These are phyloP conservation scores for Gerris buenoi DNA, from an alignment of 1,140 invertebrate genomes.

Conservation along the genomic window DNA sequence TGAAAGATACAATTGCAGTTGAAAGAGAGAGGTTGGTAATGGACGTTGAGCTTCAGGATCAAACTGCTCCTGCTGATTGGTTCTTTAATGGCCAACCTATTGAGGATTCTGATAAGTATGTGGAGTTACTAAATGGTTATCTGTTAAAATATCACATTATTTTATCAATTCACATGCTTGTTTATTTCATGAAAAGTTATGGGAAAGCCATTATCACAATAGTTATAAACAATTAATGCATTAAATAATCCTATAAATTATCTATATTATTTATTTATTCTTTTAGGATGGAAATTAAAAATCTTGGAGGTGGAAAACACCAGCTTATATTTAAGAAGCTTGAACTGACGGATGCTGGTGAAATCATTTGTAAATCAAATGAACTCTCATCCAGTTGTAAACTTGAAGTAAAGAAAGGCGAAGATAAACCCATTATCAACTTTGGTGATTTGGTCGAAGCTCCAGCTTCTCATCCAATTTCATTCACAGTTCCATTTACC, in stretches of 20 bases:
- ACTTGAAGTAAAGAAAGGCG: slow-evolving; percentile 66
- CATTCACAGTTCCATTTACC: slow-evolving; percentile 81
- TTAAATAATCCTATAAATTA: too few relatives aligned
- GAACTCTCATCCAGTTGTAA: slow-evolving; percentile 64
- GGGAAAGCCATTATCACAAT: too few relatives aligned
- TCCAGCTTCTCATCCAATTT: slow-evolving; percentile 58
- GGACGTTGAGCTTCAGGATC: slow-evolving; percentile 86
- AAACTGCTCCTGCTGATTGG: slow-evolving; percentile 86
- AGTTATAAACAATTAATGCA: too few relatives aligned
- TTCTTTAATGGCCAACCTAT: slow-evolving; percentile 80
- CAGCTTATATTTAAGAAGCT: slow-evolving; percentile 72
- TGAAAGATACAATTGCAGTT: slow-evolving; percentile 79
- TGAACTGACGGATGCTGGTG: slow-evolving; percentile 66
- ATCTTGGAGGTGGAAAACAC: slow-evolving; percentile 79
- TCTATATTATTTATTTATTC: slow-evolving; percentile 7
- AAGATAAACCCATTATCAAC: slow-evolving; percentile 63
- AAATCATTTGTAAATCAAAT: slow-evolving; percentile 70
- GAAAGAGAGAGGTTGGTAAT: slow-evolving; percentile 80
- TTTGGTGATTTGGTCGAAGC: slow-evolving; percentile 67
- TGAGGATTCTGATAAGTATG: slow-evolving; percentile 48
- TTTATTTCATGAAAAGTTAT: not conserved
- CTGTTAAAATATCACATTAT: too few relatives aligned
- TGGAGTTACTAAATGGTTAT: too few relatives aligned
- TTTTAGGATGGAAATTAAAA: slow-evolving; percentile 66
- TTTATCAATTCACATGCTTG: too few relatives aligned